Conservation (phyloP, 2,113 vertebrate genomes). For the Delphinapterus leucas region DNA sequence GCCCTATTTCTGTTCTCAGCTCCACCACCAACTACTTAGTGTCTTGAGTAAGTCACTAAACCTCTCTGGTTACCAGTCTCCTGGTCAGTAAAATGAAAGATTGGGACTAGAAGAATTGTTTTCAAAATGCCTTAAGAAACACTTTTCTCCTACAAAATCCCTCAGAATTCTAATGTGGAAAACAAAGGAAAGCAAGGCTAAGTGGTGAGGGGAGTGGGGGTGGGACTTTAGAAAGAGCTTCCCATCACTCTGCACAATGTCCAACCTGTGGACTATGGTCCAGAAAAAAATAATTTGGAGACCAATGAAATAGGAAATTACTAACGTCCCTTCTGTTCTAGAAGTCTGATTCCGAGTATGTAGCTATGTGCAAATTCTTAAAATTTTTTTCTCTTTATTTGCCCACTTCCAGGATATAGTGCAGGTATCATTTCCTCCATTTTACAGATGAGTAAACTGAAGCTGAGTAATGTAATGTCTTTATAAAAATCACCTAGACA, state of each 20-base stretch:
- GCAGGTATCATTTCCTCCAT: neutral
- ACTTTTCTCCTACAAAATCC: neutral
- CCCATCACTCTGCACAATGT: neutral
- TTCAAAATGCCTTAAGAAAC: neutral
- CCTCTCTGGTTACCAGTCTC: neutral
- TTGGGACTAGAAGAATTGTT: neutral
- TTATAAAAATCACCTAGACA: neutral
- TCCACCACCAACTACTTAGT: neutral
- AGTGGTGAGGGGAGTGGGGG: accelerated
- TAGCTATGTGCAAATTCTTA: neutral
- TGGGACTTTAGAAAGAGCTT: neutral
- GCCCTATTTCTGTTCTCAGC: neutral
- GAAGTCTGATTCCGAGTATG: neutral
- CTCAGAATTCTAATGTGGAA: neutral
- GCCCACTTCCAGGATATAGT: neutral
- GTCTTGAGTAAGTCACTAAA: neutral
- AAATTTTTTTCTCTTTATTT: neutral
- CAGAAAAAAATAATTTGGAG: neutral
- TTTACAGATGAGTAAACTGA: neutral
- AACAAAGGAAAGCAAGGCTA: neutral
- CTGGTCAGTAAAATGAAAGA: neutral
- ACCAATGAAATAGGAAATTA: neutral
- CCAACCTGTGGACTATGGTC: neutral
- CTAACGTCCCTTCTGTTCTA: neutral
- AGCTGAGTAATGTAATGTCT: neutral